Percentiles rank a stretch among this genome's conserved stretches.
These are phyloP conservation scores for Chondrosia reniformis DNA, from an alignment of 37 sponge, comb jelly and placozoan species.

Conservation along the genomic window DNA sequence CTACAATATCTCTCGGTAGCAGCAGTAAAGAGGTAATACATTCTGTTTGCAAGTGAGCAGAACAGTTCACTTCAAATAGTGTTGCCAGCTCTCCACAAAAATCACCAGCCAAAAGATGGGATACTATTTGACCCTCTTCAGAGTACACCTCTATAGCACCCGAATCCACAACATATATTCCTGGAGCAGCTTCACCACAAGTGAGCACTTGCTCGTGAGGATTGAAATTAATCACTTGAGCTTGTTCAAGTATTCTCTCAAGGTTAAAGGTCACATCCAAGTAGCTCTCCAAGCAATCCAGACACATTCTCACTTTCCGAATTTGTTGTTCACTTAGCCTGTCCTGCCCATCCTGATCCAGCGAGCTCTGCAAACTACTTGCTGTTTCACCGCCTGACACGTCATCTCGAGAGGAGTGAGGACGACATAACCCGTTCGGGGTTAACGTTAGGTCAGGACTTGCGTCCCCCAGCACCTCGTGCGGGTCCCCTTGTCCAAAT, in stretches of 20 bases:
- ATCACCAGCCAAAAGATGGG: constrained; percentile 25
- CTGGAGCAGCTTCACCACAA: not conserved
- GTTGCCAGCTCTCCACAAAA: constrained; percentile 53
- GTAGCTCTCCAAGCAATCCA: constrained; percentile 1
- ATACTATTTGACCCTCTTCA: constrained; percentile 12
- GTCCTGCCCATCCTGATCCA: too few species aligned
- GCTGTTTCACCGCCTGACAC: too few species aligned
- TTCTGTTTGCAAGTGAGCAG: constrained; percentile 11
- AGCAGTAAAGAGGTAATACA: constrained; percentile 5
- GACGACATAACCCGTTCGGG: too few species aligned
- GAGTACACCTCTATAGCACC: constrained; percentile 26
- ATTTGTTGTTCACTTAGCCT: constrained; percentile 4
- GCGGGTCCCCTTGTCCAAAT: too few species aligned
- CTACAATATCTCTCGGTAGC: constrained; percentile 9
- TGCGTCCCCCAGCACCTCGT: too few species aligned
- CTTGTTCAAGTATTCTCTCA: not conserved
- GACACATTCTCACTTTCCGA: constrained; percentile 16
- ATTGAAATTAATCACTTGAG: not conserved
- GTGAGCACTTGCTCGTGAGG: not conserved
- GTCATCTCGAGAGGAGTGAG: too few species aligned
- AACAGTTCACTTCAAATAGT: constrained; percentile 16
- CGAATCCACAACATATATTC: constrained; percentile 34
- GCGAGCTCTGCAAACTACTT: too few species aligned
- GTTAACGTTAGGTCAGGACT: too few species aligned
- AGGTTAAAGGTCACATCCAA: constrained; percentile 12